phyloP scores from a whole-genome alignment of 2,797 vertebrate genomes.

The Cossypha niveicapilla region DNA sequence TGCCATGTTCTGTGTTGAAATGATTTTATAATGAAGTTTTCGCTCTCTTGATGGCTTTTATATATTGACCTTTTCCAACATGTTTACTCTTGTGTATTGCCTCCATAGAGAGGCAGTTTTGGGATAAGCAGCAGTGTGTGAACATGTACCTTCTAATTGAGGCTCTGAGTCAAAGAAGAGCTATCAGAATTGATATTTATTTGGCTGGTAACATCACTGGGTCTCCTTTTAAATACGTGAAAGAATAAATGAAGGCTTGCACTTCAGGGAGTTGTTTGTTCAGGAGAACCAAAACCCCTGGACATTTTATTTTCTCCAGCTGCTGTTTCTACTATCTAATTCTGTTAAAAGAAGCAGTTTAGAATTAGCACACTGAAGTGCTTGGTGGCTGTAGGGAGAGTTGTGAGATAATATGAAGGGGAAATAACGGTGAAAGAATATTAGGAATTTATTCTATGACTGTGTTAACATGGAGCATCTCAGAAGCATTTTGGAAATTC shows the following conservation, averaged over 20 bases:
- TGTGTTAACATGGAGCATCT: background rate
- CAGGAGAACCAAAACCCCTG: background rate
- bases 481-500: background rate
- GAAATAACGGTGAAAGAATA: background rate
- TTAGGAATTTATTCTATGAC: background rate
- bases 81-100: background rate
- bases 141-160: background rate
- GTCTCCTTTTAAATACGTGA: background rate
- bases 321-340: background rate
- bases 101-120: background rate
- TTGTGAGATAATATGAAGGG: background rate
- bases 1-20: background rate
- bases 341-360: background rate
- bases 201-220: background rate
- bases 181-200: background rate
- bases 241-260: background rate
- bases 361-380: background rate
- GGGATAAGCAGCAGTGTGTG: background rate
- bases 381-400: background rate
- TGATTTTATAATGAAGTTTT: background rate
- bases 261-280: background rate
- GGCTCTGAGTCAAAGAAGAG: background rate
- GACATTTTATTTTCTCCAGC: background rate
- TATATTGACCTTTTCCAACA: background rate
- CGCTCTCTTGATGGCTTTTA: background rate